A percentile compares a stretch with the other conserved stretches of the same genome.
Evolutionary conservation across 2,797 vertebrate genomes (phyloP).

Genomic region (Sebastes nivosus): DNA sequence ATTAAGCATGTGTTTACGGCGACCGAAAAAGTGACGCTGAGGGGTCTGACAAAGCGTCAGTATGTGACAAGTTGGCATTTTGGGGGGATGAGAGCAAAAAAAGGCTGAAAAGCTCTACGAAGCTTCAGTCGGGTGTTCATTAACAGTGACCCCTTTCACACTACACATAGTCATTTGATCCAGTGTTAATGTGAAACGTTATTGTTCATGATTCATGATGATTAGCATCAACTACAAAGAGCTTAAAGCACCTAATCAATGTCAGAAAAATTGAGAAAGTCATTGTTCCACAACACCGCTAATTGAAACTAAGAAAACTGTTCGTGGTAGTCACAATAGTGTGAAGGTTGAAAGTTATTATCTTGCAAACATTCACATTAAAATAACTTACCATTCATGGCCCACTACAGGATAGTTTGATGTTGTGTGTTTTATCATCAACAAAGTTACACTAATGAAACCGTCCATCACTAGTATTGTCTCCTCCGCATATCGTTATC

Average conservation of each 20-base stretch:
- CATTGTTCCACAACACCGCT: neutral
- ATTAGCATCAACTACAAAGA: neutral
- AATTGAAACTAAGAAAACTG: neutral
- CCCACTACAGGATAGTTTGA: neutral
- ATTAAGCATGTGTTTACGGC: too few relatives aligned
- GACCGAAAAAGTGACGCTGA: too few relatives aligned
- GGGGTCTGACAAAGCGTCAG: too few relatives aligned
- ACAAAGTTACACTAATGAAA: neutral
- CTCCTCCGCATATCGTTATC: neutral
- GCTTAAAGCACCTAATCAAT: neutral
- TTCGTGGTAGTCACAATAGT: neutral
- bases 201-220: neutral
- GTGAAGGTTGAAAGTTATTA: neutral
- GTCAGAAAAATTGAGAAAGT: neutral
- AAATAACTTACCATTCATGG: neutral
- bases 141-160: neutral
- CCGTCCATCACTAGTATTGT: neutral
- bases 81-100: neutral
- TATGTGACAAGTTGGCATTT: neutral
- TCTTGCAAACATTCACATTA: neutral
- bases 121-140: neutral
- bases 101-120: neutral
- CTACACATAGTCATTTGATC: neutral
- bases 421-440: constrained; percentile 2
- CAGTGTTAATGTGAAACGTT: neutral